Evolutionary conservation across 2,113 vertebrate species (phyloP), one percentile per base, ranked within the genome.

Genomic region (Scytalopus superciliaris): DNA sequence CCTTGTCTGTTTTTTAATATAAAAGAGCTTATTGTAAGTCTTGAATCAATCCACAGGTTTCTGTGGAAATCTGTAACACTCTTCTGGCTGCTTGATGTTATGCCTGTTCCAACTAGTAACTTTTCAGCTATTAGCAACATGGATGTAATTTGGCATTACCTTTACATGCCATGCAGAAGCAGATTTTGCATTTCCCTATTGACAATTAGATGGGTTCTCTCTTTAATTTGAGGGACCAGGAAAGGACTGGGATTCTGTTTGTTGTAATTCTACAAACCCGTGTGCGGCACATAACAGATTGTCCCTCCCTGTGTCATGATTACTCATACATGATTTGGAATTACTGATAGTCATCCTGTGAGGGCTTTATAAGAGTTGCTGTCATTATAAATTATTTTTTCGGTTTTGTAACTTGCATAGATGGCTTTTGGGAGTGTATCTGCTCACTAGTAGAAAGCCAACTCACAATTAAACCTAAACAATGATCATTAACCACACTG

Each of bases 211-310:
- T 89, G 25, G 6, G 2, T 47, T 87, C 14, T 12, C 14, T 12
- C 49, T 60, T 78, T n/a, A 75, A 22, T 75, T 12, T 42, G 37
- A 39, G 25, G 12, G 60, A 25, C 9, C 9, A 10, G 24, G 33
- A 83, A 50, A 22, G 42, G 50, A 14, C 33, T 70, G 66, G 50
- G 10, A 13, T 82, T 64, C 47, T 81, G 2, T 69, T 60, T 30
- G 39, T 33, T 3, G 0, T 40, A 75, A 19, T 47, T 92, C 10
- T 49, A 19, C 73, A 73, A 40, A 50, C 3, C 9, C 0, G 0
- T 17, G 17, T 80, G 37, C 64, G 75, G 2, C 2, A 2, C 0
- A 0, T 57, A 62, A 33, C 14, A 69, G 55, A 28, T 35, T 47
- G 12, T 64, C 16, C n/a, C 37, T 85, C 17, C 11, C 25, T 73